phyloP scores from a whole-genome alignment of 35 echinoderm and acorn worm species.

The Strongylocentrotus purpuratus region DNA sequence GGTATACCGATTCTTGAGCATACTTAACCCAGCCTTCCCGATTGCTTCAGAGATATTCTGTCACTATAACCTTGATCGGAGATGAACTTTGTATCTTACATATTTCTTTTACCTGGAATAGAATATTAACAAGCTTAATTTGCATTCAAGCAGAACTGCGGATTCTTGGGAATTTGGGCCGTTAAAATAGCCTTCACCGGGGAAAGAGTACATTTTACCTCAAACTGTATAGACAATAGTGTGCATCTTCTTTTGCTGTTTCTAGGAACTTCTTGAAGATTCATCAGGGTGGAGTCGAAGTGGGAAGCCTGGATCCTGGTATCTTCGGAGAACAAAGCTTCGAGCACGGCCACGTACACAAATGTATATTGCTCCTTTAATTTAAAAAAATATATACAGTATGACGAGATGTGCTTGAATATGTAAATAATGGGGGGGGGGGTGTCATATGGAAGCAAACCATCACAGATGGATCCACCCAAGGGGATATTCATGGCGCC shows the following conservation, averaged over 20 bases:
- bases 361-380: conserved; percentile 63
- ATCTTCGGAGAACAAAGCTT: neutral
- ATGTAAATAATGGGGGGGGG: too few relatives aligned
- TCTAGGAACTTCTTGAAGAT: neutral
- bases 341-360: conserved; percentile 49
- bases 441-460: too few relatives aligned
- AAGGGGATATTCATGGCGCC: too few relatives aligned
- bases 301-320: conserved; percentile 13
- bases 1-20: too few relatives aligned
- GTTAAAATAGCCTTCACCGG: neutral
- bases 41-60: neutral
- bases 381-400: too few relatives aligned
- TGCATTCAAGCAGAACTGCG: too few relatives aligned
- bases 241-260: neutral
- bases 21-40: neutral
- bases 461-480: too few relatives aligned
- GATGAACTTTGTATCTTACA: neutral
- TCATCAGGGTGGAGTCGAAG: neutral
- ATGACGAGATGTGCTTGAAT: neutral
- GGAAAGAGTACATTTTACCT: neutral
- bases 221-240: neutral
- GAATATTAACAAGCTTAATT: too few relatives aligned
- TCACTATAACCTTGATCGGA: neutral
- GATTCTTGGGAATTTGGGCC: too few relatives aligned
- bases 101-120: too few relatives aligned